Evolutionary conservation across 2,888 invertebrate genomes (phyloP), one percentile per base, ranked within the genome.

Genomic region (Parapristionchus giblindavisi): DNA sequence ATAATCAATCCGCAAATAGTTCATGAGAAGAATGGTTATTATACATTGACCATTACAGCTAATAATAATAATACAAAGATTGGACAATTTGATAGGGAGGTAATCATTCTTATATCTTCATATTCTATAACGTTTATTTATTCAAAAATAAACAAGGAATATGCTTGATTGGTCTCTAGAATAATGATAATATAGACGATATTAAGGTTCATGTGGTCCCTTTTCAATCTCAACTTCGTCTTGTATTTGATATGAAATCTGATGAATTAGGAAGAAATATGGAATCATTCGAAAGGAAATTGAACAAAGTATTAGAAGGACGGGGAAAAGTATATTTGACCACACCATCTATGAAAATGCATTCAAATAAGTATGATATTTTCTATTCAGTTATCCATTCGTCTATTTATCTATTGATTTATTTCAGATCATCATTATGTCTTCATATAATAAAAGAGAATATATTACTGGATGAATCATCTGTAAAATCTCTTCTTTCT

Each of bases 181-280:
- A 54, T 14, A 54, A 54, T 54, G 14, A 14, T 43, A 36, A 36
- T 1, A 60, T 36, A n/a, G 36, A 60, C 21, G n/a, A 27, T 11
- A 17, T 34, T 24, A 24, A 52, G 68, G 29, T 68, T 36, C 68
- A 68, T 34, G 34, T 36, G 1, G 34, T 71, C 14, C 58, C 71
- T 29, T 29, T 27, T 24, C n/a, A 24, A 3, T 54, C 71, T 21
- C 38, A 58, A 56, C 29, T 71, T 17, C 36, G 43, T 56, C 38
- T 71, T 17, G 71, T 71, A 6, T 71, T 71, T 58, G 71, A 58
- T 40, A 29, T 58, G 56, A 43, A 14, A 17, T 24, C 40, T 21
- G 32, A 71, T 40, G 56, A 58, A 54, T 40, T 71, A 58, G 71
- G 71, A 36, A 71, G 58, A 29, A 71, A 54, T 43, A 17, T 58